These are phyloP conservation scores for Thunnus thynnus DNA, from an alignment of 2,113 vertebrate genomes.

Conservation along the genomic window DNA sequence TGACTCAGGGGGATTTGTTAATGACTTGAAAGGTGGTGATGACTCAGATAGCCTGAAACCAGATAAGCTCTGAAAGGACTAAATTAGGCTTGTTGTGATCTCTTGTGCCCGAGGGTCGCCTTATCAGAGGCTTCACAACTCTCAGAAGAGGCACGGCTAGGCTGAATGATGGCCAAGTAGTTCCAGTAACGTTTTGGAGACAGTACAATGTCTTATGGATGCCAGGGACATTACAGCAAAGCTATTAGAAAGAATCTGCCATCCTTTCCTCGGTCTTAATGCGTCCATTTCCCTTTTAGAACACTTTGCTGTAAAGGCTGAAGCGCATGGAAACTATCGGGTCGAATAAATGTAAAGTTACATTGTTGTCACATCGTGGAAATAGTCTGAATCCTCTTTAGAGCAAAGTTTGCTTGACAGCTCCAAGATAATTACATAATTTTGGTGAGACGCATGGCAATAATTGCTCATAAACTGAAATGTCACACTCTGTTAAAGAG, in stretches of 20 bases:
- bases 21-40: constrained; percentile 53
- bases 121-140: constrained; percentile 38
- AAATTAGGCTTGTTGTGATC: constrained; percentile 53
- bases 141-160: background rate
- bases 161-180: constrained; percentile 48
- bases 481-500: constrained; percentile 23
- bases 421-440: constrained; percentile 41
- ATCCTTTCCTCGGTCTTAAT: constrained; percentile 39
- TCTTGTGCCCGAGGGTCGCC: background rate
- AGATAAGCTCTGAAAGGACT: constrained; percentile 27
- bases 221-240: constrained; percentile 56
- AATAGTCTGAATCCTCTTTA: constrained; percentile 26
- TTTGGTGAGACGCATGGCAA: constrained; percentile 22
- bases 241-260: constrained; percentile 51
- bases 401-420: constrained; percentile 24
- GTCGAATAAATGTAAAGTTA: constrained; percentile 38
- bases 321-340: constrained; percentile 29
- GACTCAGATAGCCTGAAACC: constrained; percentile 42
- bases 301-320: constrained; percentile 28
- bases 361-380: constrained; percentile 47
- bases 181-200: constrained; percentile 58
- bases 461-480: constrained; percentile 33
- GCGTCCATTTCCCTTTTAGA: constrained; percentile 48
- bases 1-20: constrained; percentile 40
- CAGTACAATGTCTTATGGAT: constrained; percentile 30